Evolutionary conservation across 2,888 invertebrate genomes (phyloP).

Genomic region (Drosophila meridiana): DNA sequence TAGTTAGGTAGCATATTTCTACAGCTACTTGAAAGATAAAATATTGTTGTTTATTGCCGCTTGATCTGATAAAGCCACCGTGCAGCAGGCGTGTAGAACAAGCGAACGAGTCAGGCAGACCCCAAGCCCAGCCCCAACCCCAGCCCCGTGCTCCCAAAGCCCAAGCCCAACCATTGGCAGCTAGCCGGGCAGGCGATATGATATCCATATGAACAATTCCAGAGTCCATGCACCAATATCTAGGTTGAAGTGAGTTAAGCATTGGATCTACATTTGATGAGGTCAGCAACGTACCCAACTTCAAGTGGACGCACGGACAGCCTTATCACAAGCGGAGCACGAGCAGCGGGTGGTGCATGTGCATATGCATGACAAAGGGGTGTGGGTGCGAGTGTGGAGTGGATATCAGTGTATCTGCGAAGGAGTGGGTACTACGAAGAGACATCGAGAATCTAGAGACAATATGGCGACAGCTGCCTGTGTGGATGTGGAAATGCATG

Average conservation of each 20-base stretch:
- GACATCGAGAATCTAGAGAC: conserved; percentile 3
- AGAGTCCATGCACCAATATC: conserved; percentile 66
- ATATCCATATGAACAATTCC: conserved; percentile 80
- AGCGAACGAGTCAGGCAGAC: conserved; percentile 23
- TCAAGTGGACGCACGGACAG: conserved; percentile 38
- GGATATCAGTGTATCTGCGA: conserved; percentile 3
- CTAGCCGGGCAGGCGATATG: conserved; percentile 70
- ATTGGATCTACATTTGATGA: conserved; percentile 76
- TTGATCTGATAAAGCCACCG: conserved; percentile 83
- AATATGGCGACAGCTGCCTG: conserved; percentile 5
- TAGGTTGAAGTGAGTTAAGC: conserved; percentile 60
- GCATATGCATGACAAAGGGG: conserved; percentile 12
- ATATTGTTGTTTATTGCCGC: conserved; percentile 82
- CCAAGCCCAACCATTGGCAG: conserved; percentile 6
- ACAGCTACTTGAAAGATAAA: conserved; percentile 84
- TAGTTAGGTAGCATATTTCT: conserved; percentile 81
- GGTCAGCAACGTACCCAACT: conserved; percentile 70
- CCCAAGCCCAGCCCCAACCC: conserved; percentile 3
- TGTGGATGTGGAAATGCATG: background rate
- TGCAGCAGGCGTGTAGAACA: conserved; percentile 74
- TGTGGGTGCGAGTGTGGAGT: background rate
- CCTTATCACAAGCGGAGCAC: conserved; percentile 33
- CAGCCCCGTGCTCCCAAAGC: background rate
- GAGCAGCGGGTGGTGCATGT: conserved; percentile 2
- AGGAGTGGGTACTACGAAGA: background rate